These are phyloP conservation scores for Ctenomys sociabilis DNA, from an alignment of 2,113 vertebrate genomes.

Conservation along the genomic window DNA sequence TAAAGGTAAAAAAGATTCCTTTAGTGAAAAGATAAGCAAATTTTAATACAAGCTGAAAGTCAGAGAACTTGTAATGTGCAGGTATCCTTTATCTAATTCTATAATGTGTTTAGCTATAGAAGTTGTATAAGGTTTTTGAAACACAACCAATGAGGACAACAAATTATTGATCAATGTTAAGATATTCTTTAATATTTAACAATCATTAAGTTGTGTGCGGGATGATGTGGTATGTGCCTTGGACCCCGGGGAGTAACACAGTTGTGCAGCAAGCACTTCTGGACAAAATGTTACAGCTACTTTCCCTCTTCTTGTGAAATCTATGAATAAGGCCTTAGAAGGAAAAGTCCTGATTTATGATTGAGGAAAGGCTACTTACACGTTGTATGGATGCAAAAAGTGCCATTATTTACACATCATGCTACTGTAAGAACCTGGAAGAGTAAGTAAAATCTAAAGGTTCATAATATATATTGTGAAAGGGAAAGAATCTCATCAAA, in stretches of 20 bases:
- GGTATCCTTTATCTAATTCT: not conserved
- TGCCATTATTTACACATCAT: no score
- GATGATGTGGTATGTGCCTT: not conserved
- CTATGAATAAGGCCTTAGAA: not conserved
- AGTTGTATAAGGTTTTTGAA: not conserved
- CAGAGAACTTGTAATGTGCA: not conserved
- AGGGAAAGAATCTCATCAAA: no score
- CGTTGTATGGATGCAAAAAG: not conserved
- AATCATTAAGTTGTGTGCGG: constrained; percentile 14
- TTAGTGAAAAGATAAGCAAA: not conserved
- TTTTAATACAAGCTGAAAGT: not conserved
- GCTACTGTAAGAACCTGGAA: no score
- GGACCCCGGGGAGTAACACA: not conserved
- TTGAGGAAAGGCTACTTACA: not conserved
- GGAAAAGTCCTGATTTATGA: not conserved
- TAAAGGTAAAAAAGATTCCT: not conserved
- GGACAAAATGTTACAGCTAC: not conserved
- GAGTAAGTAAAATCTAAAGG: no score
- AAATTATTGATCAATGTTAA: not conserved
- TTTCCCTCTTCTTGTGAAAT: constrained; percentile 26
- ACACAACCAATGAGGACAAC: not conserved
- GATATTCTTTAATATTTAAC: constrained; percentile 55
- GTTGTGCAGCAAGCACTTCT: constrained; percentile 49
- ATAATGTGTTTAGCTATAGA: not conserved
- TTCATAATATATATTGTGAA: no score